These are phyloP conservation scores for Morus bassanus DNA, from an alignment of 2,797 vertebrate genomes.

Conservation along the genomic window DNA sequence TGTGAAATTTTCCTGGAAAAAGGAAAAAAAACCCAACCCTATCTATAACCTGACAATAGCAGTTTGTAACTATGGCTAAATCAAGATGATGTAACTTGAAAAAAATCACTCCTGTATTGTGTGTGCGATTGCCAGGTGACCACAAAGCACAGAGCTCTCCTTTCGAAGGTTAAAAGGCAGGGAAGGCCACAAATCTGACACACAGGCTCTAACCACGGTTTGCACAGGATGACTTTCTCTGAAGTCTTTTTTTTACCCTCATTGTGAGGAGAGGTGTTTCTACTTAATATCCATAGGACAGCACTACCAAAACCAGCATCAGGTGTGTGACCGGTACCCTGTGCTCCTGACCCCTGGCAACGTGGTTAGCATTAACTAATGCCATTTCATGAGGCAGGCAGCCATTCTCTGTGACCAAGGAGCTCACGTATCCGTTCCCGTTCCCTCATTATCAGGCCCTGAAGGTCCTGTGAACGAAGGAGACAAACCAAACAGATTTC, in stretches of 20 bases:
- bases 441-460: too few species aligned
- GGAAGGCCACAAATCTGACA: neutral
- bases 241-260: neutral
- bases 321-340: too few species aligned
- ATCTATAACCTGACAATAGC: neutral
- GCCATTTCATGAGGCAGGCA: neutral
- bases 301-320: neutral
- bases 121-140: neutral
- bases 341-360: fast-evolving
- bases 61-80: neutral
- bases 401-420: too few species aligned
- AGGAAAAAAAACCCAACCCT: neutral
- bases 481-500: too few species aligned
- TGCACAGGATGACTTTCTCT: neutral
- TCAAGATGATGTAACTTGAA: neutral
- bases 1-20: neutral
- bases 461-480: too few species aligned
- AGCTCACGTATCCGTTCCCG: too few species aligned
- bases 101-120: neutral
- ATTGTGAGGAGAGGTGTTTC: neutral
- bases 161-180: neutral
- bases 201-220: neutral
- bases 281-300: neutral
- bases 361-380: neutral
- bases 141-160: neutral